These are phyloP conservation scores for Rhinogobio ventralis DNA, from an alignment of 2,797 vertebrate genomes.

Conservation along the genomic window DNA sequence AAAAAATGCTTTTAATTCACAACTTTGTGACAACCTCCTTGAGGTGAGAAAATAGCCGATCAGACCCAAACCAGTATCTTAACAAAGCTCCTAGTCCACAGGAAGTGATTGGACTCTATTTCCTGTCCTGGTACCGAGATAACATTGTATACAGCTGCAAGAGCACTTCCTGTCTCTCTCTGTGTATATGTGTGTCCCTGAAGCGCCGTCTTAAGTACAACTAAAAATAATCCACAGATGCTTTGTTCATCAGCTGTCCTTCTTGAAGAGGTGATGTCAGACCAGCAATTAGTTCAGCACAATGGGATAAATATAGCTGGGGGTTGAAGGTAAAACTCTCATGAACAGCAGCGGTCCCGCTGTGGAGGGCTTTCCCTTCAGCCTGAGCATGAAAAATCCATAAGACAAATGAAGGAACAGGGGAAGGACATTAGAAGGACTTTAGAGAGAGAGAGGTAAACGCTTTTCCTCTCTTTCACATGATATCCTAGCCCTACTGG, in stretches of 20 bases:
- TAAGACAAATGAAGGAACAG: conserved; percentile 48
- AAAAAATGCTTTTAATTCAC: neutral
- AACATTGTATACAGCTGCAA: conserved; percentile 56
- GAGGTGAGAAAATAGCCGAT: conserved; percentile 21
- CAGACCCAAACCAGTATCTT: conserved; percentile 13
- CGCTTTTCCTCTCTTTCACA: conserved; percentile 1
- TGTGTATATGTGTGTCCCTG: conserved; percentile 45
- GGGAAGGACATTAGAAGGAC: conserved; percentile 37
- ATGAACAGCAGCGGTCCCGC: conserved; percentile 31
- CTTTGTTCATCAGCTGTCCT: conserved; percentile 51
- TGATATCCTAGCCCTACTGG: neutral
- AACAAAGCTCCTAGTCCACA: conserved; percentile 33
- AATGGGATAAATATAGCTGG: conserved; percentile 58
- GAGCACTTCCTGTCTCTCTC: conserved; percentile 53
- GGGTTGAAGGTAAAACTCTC: conserved; percentile 27
- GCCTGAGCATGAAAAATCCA: conserved; percentile 32
- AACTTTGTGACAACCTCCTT: neutral
- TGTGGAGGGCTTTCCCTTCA: conserved; percentile 43
- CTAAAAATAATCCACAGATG: conserved; percentile 56
- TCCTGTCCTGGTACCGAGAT: conserved; percentile 54
- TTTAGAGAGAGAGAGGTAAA: conserved; percentile 11
- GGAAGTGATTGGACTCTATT: conserved; percentile 58
- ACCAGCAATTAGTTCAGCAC: conserved; percentile 53
- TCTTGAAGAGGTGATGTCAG: conserved; percentile 54
- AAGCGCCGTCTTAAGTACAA: conserved; percentile 37